phyloP scores from a whole-genome alignment of 2,797 vertebrate species.

The Furcifer pardalis region DNA sequence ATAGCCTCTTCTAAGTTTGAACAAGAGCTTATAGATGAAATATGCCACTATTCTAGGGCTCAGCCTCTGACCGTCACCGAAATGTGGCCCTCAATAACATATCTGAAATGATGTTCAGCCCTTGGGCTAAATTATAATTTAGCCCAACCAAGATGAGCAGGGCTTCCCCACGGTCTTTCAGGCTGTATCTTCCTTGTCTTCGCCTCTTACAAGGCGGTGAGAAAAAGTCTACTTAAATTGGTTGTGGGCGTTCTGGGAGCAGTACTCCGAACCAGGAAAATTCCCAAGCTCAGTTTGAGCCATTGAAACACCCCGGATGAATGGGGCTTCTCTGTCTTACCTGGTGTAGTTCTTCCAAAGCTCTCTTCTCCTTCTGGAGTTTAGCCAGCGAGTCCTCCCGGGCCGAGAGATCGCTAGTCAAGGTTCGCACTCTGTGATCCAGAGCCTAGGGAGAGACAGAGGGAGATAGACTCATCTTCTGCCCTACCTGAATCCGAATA shows the following conservation, averaged over 20 bases:
- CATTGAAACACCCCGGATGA: not conserved
- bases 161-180: too few relatives aligned
- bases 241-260: too few relatives aligned
- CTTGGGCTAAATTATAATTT: not conserved
- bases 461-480: too few relatives aligned
- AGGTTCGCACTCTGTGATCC: constrained; percentile 73
- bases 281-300: not conserved
- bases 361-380: constrained; percentile 80
- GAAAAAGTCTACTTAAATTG: too few relatives aligned
- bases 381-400: constrained; percentile 74
- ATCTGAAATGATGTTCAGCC: not conserved
- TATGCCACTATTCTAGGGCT: not conserved
- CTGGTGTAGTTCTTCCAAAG: constrained; percentile 80
- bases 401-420: constrained; percentile 77
- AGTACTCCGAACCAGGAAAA: too few relatives aligned
- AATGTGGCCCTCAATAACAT: not conserved
- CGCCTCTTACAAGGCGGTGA: too few relatives aligned
- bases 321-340: constrained; percentile 46
- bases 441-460: constrained; percentile 65
- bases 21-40: not conserved
- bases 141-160: too few relatives aligned
- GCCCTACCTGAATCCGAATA: too few relatives aligned
- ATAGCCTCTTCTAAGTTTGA: not conserved
- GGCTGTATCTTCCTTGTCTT: too few relatives aligned
- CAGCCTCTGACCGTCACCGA: not conserved